Conservation (phyloP, 2,888 invertebrate species). For the Amiota mariae region DNA sequence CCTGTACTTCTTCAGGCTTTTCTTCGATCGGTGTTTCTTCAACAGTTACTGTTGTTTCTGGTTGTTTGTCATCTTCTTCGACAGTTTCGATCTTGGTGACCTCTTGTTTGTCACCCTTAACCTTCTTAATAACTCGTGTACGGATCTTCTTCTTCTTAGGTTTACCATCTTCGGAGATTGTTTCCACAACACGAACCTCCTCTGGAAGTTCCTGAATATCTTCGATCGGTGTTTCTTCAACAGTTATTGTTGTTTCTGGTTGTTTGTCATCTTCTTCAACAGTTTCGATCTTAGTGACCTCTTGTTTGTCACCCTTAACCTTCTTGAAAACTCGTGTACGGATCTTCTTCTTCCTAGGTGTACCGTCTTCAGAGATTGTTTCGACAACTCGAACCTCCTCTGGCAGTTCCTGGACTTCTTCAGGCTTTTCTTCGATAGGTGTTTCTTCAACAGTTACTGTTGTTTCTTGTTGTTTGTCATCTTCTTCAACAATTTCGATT, state of each 20-base stretch:
- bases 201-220: too few relatives aligned
- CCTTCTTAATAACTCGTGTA: too few relatives aligned
- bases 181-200: too few relatives aligned
- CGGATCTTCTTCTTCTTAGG: too few relatives aligned
- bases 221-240: conserved; percentile 34
- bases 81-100: too few relatives aligned
- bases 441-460: conserved; percentile 42
- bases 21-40: too few relatives aligned
- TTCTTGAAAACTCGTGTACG: conserved; percentile 46
- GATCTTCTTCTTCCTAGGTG: conserved; percentile 44
- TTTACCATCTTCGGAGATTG: too few relatives aligned
- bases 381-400: conserved; percentile 44
- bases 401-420: conserved; percentile 44
- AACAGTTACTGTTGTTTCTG: too few relatives aligned
- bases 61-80: too few relatives aligned
- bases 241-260: conserved; percentile 41
- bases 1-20: too few relatives aligned
- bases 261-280: conserved; percentile 47
- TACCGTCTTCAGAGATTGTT: conserved; percentile 41
- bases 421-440: conserved; percentile 5
- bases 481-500: conserved; percentile 43
- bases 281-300: conserved; percentile 36
- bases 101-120: too few relatives aligned
- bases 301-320: conserved; percentile 36
- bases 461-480: conserved; percentile 42